phyloP scores from a whole-genome alignment of 2,113 vertebrate species.

The Grallaria varia region DNA sequence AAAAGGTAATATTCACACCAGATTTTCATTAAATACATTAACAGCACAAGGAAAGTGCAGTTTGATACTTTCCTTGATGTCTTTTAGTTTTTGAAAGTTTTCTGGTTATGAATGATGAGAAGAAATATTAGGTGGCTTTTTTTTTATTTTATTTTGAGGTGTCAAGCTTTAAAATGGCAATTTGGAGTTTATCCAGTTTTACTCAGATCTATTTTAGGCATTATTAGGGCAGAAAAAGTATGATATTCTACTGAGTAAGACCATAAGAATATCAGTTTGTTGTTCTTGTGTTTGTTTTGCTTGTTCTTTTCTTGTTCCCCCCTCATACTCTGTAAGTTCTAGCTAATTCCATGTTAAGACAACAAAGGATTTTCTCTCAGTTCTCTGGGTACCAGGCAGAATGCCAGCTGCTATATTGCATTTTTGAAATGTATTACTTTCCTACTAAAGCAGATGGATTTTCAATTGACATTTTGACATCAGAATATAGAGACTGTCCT shows the following conservation, averaged over 20 bases:
- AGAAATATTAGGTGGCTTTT: not conserved
- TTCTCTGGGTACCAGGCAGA: conserved; percentile 36
- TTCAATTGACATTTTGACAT: conserved; percentile 63
- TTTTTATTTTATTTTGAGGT: not conserved
- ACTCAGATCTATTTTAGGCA: not conserved
- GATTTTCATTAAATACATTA: conserved; percentile 44
- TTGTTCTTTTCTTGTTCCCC: not conserved
- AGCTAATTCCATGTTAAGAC: conserved; percentile 30
- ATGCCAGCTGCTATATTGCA: not conserved
- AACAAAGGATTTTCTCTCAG: conserved; percentile 37
- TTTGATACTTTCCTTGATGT: conserved; percentile 1
- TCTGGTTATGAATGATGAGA: not conserved
- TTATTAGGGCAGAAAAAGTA: not conserved
- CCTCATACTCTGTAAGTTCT: conserved; percentile 33
- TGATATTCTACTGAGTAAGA: not conserved
- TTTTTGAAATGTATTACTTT: conserved; percentile 66
- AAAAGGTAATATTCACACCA: not conserved
- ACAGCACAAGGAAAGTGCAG: not conserved
- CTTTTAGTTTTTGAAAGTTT: conserved; percentile 3
- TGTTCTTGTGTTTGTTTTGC: not conserved
- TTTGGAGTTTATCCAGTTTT: conserved; percentile 8
- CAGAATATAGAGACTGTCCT: conserved; percentile 50
- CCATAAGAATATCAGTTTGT: not conserved
- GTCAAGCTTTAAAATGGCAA: conserved; percentile 14
- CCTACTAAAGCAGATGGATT: conserved; percentile 54